These are phyloP conservation scores for Ispidina picta DNA, from an alignment of 2,797 vertebrate species.

Conservation along the genomic window DNA sequence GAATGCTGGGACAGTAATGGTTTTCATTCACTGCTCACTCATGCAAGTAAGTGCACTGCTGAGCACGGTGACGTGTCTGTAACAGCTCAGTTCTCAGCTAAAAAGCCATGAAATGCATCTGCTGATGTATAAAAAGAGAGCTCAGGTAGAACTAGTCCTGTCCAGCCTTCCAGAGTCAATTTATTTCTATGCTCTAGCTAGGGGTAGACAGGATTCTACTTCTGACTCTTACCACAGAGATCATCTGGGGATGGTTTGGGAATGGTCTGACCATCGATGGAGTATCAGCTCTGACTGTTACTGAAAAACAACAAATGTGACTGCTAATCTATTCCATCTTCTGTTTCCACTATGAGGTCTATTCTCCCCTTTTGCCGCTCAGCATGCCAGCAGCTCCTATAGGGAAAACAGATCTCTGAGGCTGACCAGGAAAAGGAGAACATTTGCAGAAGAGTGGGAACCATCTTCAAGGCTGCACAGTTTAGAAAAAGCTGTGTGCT, in stretches of 20 bases:
- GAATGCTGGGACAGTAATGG: slow-evolving; percentile 63
- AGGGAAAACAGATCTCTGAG: background rate
- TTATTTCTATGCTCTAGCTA: background rate
- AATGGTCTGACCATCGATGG: background rate
- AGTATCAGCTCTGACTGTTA: background rate
- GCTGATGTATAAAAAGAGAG: slow-evolving; percentile 40
- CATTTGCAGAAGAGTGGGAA: background rate
- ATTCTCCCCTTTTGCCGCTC: background rate
- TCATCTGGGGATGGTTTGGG: background rate
- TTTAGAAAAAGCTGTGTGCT: background rate
- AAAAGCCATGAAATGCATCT: slow-evolving; percentile 74
- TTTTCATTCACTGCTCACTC: slow-evolving; percentile 73
- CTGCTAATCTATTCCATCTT: background rate
- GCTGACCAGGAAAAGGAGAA: background rate
- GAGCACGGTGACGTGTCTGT: slow-evolving; percentile 61
- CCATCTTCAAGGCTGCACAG: background rate
- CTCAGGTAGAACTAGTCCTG: background rate
- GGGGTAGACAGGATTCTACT: background rate
- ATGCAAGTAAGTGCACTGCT: slow-evolving; percentile 70
- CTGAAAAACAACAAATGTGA: background rate
- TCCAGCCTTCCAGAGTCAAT: background rate
- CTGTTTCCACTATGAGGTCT: background rate
- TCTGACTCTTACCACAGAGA: background rate
- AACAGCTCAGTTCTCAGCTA: slow-evolving; percentile 61
- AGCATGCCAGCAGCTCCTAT: background rate